phyloP scores from a whole-genome alignment of 2,113 vertebrate species.

The Piaya cayana region DNA sequence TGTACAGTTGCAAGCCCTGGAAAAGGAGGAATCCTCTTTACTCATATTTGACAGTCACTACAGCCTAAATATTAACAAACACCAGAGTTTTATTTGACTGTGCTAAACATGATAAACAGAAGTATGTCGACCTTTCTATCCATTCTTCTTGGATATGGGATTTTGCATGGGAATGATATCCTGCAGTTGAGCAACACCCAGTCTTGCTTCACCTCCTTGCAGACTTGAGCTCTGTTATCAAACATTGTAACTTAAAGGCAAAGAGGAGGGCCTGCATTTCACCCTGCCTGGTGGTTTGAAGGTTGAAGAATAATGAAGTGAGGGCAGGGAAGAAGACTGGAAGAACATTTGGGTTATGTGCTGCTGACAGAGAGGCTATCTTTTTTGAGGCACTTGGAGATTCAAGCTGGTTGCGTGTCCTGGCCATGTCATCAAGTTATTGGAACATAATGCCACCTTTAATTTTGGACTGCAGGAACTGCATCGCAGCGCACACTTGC shows the following conservation, averaged over 20 bases:
- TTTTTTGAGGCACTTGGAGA: not conserved
- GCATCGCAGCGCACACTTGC: too few relatives aligned
- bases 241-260: not conserved
- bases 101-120: not conserved
- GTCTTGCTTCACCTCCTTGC: not conserved
- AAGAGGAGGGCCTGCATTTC: not conserved
- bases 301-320: not conserved
- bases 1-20: not conserved
- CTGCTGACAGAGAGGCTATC: not conserved
- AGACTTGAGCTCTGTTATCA: not conserved
- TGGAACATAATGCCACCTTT: not conserved
- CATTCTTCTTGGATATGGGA: not conserved
- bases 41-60: not conserved
- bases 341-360: too few relatives aligned
- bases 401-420: not conserved
- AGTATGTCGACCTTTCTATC: not conserved
- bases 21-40: not conserved
- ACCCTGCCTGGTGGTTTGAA: fast-evolving
- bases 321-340: not conserved
- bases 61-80: not conserved
- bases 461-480: not conserved
- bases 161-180: not conserved
- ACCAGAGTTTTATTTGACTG: not conserved
- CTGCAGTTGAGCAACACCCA: not conserved
- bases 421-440: not conserved